Percentiles rank a stretch among this genome's conserved stretches.
Evolutionary conservation across 1,140 invertebrate species (phyloP).

Genomic region (Drosophila sturtevanti): DNA sequence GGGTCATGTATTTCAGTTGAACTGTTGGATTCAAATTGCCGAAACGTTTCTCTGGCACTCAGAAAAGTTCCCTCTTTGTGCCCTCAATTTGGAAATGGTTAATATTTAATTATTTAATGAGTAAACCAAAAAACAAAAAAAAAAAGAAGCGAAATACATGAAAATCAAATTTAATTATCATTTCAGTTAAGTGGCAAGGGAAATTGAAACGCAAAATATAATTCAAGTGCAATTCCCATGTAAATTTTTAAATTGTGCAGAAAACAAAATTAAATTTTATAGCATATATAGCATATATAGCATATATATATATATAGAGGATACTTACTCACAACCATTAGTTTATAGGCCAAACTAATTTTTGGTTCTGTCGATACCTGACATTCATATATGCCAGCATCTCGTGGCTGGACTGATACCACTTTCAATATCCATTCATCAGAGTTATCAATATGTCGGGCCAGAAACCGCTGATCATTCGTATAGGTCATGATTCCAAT

Average conservation of each 20-base stretch:
- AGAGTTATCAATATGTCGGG: slow-evolving; percentile 91
- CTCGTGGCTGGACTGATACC: slow-evolving; percentile 90
- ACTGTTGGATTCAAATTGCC: neutral
- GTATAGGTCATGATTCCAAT: slow-evolving; percentile 90
- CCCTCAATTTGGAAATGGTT: slow-evolving; percentile 1
- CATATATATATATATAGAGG: too few species aligned
- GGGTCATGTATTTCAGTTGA: neutral
- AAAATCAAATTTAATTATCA: slow-evolving; percentile 5
- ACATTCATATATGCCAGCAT: slow-evolving; percentile 91
- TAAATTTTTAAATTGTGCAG: too few species aligned
- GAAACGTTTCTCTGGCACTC: too few species aligned
- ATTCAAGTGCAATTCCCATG: neutral
- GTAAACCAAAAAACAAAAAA: neutral
- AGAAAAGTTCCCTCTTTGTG: neutral
- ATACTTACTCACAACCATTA: slow-evolving; percentile 92
- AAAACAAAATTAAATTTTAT: too few species aligned
- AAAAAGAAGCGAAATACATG: neutral
- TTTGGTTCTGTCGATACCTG: slow-evolving; percentile 94
- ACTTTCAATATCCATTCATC: slow-evolving; percentile 94
- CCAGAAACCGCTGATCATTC: slow-evolving; percentile 89
- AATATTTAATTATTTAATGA: slow-evolving; percentile 8
- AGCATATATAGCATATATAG: too few species aligned
- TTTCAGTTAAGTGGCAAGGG: neutral
- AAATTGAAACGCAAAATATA: neutral
- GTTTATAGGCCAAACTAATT: slow-evolving; percentile 90